Evolutionary conservation across 2,113 vertebrate genomes (phyloP).

Genomic region (Orycteropus afer): DNA sequence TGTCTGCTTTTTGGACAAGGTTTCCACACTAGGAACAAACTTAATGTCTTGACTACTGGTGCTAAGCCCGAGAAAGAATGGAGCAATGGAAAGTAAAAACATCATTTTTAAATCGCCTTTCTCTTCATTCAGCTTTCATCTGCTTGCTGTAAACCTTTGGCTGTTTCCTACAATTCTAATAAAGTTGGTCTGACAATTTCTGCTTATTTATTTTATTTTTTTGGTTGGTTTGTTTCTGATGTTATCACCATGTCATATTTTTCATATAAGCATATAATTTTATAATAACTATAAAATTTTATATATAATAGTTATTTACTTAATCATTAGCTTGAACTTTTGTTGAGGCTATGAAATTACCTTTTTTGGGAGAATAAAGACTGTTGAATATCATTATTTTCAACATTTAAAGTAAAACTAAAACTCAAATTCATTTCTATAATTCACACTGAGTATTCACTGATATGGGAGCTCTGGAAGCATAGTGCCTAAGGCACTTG

Average conservation of each 20-base stretch:
- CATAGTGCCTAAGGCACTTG: no score
- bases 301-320: not conserved
- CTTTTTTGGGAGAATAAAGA: not conserved
- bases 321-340: not conserved
- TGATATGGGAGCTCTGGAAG: no score
- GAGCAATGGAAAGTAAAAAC: not conserved
- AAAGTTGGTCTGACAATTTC: not conserved
- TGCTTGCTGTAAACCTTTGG: not conserved
- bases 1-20: not conserved
- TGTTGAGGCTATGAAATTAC: not conserved
- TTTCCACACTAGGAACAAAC: not conserved
- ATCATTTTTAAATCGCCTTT: not conserved
- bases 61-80: not conserved
- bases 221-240: not conserved
- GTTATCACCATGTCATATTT: not conserved
- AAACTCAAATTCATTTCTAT: not conserved
- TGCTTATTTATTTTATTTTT: not conserved
- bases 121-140: not conserved
- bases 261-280: not conserved
- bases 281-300: not conserved
- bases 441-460: not conserved
- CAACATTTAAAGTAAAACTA: not conserved
- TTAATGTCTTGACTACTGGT: not conserved
- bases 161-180: not conserved
- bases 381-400: not conserved